Base-by-base conservation (phyloP, 2,113 vertebrate species). In the Cebidichthys violaceus region DNA sequence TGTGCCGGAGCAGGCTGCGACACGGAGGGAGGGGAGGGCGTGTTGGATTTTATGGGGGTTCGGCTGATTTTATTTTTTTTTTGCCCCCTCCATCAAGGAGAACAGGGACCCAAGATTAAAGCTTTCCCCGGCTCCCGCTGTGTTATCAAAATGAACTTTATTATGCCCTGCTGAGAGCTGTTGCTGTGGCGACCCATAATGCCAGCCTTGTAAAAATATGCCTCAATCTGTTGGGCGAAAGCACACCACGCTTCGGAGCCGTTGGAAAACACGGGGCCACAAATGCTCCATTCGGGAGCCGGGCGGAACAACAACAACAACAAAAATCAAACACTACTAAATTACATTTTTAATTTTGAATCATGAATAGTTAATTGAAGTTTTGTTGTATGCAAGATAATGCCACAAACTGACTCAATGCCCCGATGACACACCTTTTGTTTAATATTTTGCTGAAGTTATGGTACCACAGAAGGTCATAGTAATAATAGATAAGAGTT, bases 81-180 rank as follows among this genome's bases (percentile, higher is more conserved):
- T 33, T 33, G 4, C 72, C 20, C 27, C 29, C 47, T 84, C 64
- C 61, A 79, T 88, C 72, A 75, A 74, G 54, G 64, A 50, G 33
- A 90, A 72, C 80, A 60, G 72, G 73, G 82, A 86, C 73, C 20
- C 75, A 67, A 89, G 88, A 92, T 90, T 86, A 92, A 90, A 91
- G 90, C 89, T 70, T 33, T 75, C 55, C 54, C 57, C 70, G 67
- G 55, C 84, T 77, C 86, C 86, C 84, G 90, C 90, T 81, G 90
- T 61, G 87, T 86, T 90, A 91, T 93, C 90, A 92, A 86, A 93
- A 91, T 88, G 69, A 93, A 90, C 85, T 90, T 93, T 89, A 90
- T 92, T 84, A 85, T 66, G 72, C 85, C 89, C 84, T 10, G 87
- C 84, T 87, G 88, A 85, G 88, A 83, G 78, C 81, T 75, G 86